These are phyloP conservation scores for Merops nubicus DNA, from an alignment of 2,113 vertebrate genomes.

Conservation along the genomic window DNA sequence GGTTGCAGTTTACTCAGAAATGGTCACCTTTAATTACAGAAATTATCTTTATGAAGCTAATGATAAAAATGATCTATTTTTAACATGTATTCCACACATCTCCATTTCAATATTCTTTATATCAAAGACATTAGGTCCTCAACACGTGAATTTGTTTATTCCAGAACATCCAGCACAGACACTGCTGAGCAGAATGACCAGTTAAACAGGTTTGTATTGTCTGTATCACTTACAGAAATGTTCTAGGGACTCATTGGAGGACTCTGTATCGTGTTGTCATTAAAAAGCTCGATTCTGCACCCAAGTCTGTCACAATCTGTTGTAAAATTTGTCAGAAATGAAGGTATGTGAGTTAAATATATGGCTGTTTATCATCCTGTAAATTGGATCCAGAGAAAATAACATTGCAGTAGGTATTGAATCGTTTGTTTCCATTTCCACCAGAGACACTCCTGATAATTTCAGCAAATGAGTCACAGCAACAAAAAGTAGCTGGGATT, in stretches of 20 bases:
- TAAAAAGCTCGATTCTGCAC: not conserved
- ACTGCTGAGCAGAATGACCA: not conserved
- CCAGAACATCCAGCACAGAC: not conserved
- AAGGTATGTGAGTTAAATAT: not conserved
- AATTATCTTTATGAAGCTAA: not conserved
- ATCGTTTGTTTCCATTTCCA: not conserved
- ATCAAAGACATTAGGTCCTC: not conserved
- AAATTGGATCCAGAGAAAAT: not conserved
- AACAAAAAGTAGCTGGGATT: not conserved
- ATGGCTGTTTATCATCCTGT: not conserved
- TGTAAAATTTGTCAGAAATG: not conserved
- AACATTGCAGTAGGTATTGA: not conserved
- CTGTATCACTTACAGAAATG: not conserved
- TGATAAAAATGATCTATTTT: not conserved
- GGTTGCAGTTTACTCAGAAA: not conserved
- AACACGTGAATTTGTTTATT: not conserved
- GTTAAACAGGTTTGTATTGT: not conserved
- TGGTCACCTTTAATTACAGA: not conserved
- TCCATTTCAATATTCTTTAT: not conserved
- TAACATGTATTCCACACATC: not conserved
- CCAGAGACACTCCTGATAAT: not conserved
- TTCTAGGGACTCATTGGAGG: not conserved
- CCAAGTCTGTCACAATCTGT: not conserved
- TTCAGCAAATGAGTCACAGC: not conserved
- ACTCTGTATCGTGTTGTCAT: not conserved